Evolutionary conservation across 1,140 invertebrate species (phyloP).

Genomic region (Platorchestia sp.): DNA sequence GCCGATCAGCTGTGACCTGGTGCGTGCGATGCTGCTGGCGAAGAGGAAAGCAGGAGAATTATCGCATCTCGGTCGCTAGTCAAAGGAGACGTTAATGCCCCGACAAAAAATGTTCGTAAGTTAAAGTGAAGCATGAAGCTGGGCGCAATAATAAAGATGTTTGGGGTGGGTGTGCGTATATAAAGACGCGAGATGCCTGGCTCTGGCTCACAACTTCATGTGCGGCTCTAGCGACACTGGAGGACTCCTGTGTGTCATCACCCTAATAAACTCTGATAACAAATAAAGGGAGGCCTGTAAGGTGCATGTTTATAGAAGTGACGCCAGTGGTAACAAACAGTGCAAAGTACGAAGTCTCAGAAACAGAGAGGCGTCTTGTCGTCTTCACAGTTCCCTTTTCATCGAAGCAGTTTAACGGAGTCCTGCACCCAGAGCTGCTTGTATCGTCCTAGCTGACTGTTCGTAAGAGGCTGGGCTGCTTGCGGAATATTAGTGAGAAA

Average conservation of each 20-base stretch:
- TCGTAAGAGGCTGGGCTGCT: not conserved
- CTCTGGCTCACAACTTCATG: slow-evolving; percentile 4
- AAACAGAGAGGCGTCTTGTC: not conserved
- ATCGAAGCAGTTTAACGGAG: not conserved
- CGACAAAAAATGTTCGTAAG: not conserved
- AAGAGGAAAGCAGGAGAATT: not conserved
- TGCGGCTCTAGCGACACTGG: not conserved
- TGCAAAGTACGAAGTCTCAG: not conserved
- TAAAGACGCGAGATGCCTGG: slow-evolving; percentile 8
- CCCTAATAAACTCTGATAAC: not conserved
- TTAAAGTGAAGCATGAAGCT: slow-evolving; percentile 9
- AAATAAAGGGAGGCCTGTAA: not conserved
- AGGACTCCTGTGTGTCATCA: slow-evolving; percentile 1
- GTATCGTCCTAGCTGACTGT: not conserved
- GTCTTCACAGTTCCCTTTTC: not conserved
- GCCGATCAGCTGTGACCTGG: not conserved
- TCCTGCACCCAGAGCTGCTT: not conserved
- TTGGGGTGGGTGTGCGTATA: slow-evolving; percentile 32
- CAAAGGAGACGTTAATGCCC: not conserved
- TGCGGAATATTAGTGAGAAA: not conserved
- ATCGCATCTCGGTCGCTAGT: not conserved
- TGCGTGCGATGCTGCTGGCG: no score
- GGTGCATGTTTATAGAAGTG: not conserved
- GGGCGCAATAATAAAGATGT: slow-evolving; percentile 37
- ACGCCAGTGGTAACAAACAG: slow-evolving; percentile 17